phyloP scores from a whole-genome alignment of 1,140 invertebrate genomes.

The Calycopis cecrops region DNA sequence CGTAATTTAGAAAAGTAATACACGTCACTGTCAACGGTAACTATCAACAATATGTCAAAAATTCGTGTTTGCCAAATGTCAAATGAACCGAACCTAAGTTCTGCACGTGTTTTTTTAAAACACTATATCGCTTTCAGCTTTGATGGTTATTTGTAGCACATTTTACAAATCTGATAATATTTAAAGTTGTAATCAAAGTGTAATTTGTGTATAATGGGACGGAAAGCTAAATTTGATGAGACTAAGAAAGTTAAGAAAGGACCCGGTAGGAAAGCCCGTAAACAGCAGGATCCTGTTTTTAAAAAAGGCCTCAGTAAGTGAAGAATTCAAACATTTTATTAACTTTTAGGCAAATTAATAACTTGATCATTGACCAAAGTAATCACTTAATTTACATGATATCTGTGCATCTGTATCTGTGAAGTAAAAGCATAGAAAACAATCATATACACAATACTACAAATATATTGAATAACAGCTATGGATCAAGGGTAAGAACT shows the following conservation, averaged over 20 bases:
- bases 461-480: too few relatives aligned
- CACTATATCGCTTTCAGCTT: neutral
- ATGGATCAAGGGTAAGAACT: too few relatives aligned
- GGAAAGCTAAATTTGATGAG: slow-evolving; percentile 87
- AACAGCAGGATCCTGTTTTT: slow-evolving; percentile 87
- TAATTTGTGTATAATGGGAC: slow-evolving; percentile 82
- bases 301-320: slow-evolving; percentile 75
- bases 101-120: neutral
- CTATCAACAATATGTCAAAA: neutral
- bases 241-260: slow-evolving; percentile 84
- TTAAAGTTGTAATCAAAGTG: neutral
- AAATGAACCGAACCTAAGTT: neutral
- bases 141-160: neutral
- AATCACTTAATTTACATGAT: too few relatives aligned
- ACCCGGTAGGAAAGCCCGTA: slow-evolving; percentile 88
- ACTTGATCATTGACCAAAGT: too few relatives aligned
- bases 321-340: too few relatives aligned
- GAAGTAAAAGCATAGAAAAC: too few relatives aligned
- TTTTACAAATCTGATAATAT: neutral
- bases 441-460: too few relatives aligned
- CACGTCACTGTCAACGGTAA: too few relatives aligned
- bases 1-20: too few relatives aligned
- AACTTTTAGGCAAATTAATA: too few relatives aligned
- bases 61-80: neutral
- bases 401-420: too few relatives aligned